Evolutionary conservation across 2,888 invertebrate genomes (phyloP).

Genomic region (Peribatodes rhomboidaria): DNA sequence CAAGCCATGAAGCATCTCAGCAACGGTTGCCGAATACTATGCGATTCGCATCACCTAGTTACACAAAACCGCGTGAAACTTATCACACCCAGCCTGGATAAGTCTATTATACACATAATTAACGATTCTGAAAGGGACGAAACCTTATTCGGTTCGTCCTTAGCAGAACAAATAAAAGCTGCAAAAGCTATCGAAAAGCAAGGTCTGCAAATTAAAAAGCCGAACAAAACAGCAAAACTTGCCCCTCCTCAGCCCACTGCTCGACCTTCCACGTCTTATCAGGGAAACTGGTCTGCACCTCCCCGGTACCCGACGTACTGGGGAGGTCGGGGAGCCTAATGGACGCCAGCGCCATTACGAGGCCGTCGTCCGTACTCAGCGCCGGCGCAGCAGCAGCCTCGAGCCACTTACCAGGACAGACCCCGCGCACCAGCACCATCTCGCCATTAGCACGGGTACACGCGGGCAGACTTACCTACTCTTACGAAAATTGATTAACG

Average conservation of each 20-base stretch:
- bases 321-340: no score
- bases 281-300: no score
- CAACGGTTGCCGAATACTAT: background rate
- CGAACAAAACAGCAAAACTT: constrained; percentile 3
- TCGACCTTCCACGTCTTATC: no score
- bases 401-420: background rate
- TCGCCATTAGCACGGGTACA: constrained; percentile 39
- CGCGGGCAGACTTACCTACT: constrained; percentile 35
- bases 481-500: constrained; percentile 33
- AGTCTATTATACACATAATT: no score
- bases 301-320: no score
- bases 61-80: no score
- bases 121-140: constrained; percentile 18
- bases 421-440: constrained; percentile 1
- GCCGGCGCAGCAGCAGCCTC: background rate
- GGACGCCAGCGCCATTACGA: no score
- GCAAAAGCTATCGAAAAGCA: constrained; percentile 36
- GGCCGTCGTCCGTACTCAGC: no score
- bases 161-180: constrained; percentile 33
- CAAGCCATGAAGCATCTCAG: constrained; percentile 13
- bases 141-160: constrained; percentile 25
- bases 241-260: background rate
- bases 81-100: no score
- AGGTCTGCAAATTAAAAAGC: constrained; percentile 32
- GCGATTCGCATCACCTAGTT: no score